These are phyloP conservation scores for Coracopsis vasa DNA, from an alignment of 2,113 vertebrate genomes.

Conservation along the genomic window DNA sequence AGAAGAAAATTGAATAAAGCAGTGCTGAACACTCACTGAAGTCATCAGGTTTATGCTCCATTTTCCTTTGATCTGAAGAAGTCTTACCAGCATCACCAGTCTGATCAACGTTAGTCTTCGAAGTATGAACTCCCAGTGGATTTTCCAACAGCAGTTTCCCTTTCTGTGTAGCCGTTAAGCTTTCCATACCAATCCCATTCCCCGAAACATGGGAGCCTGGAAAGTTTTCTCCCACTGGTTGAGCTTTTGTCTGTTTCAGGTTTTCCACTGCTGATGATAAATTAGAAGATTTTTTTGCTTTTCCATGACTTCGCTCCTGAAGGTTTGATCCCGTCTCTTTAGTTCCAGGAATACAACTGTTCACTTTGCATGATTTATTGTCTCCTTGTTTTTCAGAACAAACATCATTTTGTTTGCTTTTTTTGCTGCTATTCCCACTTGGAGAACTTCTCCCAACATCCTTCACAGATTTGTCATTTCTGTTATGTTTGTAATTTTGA, in stretches of 20 bases:
- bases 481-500: slow-evolving; percentile 80
- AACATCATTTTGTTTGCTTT: slow-evolving; percentile 76
- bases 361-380: slow-evolving; percentile 76
- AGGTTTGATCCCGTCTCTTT: slow-evolving; percentile 69
- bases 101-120: slow-evolving; percentile 47
- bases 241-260: slow-evolving; percentile 60
- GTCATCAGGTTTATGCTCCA: slow-evolving; percentile 68
- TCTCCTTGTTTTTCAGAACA: slow-evolving; percentile 75
- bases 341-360: slow-evolving; percentile 67
- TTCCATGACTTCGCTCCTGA: slow-evolving; percentile 82
- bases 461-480: slow-evolving; percentile 77
- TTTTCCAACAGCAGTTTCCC: slow-evolving; percentile 55
- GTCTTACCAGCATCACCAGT: slow-evolving; percentile 66
- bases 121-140: slow-evolving; percentile 29
- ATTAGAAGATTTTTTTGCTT: slow-evolving; percentile 74
- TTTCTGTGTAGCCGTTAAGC: slow-evolving; percentile 34
- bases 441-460: slow-evolving; percentile 76
- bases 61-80: slow-evolving; percentile 65
- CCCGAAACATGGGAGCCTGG: slow-evolving; percentile 53
- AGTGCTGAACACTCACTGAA: slow-evolving; percentile 72
- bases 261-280: slow-evolving; percentile 46
- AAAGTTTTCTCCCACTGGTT: slow-evolving; percentile 53
- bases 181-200: slow-evolving; percentile 50
- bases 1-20: neutral
- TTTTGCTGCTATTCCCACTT: slow-evolving; percentile 77